Evolutionary conservation across 2,797 vertebrate species (phyloP).

Genomic region (Cynopterus sphinx): DNA sequence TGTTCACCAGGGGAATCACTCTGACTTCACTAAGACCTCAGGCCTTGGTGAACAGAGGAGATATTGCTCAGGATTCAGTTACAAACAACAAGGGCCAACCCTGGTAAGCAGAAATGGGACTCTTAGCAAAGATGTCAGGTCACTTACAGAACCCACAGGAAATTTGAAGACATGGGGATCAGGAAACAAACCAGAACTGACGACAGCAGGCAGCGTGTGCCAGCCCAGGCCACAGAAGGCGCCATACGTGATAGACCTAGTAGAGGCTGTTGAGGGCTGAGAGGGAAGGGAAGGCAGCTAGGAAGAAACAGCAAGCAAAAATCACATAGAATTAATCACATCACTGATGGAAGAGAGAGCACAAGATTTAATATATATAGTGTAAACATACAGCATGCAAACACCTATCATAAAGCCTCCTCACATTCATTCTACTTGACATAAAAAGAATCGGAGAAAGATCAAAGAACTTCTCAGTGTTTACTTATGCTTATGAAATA

Average conservation of each 20-base stretch:
- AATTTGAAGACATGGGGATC: rapidly evolving
- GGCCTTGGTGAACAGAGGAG: background rate
- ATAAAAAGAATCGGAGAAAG: background rate
- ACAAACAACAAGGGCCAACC: background rate
- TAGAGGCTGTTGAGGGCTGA: background rate
- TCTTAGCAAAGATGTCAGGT: background rate
- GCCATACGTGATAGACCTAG: rapidly evolving
- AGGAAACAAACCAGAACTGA: background rate
- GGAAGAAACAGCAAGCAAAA: background rate
- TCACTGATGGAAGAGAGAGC: background rate
- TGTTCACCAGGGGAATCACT: background rate
- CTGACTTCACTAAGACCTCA: background rate
- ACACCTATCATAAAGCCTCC: background rate
- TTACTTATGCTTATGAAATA: background rate
- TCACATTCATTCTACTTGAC: background rate
- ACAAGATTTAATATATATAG: background rate
- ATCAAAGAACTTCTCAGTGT: background rate
- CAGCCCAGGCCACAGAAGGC: rapidly evolving
- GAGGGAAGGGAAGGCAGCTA: background rate
- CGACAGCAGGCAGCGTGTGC: rapidly evolving
- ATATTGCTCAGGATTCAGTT: background rate
- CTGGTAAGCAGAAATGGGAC: background rate
- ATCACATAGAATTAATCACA: background rate
- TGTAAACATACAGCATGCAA: background rate
- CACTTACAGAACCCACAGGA: background rate